Evolutionary conservation across 2,113 vertebrate genomes (phyloP).

Genomic region (Boulengeromyrus knoepffleri): DNA sequence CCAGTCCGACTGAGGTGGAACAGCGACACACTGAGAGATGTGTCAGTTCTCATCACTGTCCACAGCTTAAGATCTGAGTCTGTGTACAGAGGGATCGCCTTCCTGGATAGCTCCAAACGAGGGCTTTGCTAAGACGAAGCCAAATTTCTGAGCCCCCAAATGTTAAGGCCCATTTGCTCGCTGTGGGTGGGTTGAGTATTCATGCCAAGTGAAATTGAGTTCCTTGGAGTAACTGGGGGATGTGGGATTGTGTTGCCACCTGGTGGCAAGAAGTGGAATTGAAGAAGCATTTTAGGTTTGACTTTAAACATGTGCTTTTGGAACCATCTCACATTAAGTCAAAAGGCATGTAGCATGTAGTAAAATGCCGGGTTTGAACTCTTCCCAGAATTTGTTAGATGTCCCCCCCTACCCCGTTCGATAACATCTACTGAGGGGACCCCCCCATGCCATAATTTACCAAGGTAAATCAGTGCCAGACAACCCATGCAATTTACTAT

Average conservation of each 20-base stretch:
- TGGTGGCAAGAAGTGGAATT: conserved; percentile 36
- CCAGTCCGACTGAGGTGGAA: background rate
- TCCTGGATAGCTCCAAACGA: background rate
- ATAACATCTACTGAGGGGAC: background rate
- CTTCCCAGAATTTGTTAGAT: background rate
- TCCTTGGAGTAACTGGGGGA: background rate
- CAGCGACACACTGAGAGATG: background rate
- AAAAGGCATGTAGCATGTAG: background rate
- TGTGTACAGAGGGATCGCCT: background rate
- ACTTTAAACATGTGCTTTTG: background rate
- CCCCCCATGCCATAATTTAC: background rate
- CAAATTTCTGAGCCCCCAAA: background rate
- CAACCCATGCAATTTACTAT: background rate
- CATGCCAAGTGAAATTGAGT: background rate
- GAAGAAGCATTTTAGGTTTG: background rate
- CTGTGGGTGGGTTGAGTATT: background rate
- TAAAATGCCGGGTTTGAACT: background rate
- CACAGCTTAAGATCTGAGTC: background rate
- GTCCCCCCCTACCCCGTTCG: background rate
- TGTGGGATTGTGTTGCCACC: conserved; percentile 43
- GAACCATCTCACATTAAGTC: background rate
- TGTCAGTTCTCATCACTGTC: background rate
- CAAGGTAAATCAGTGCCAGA: background rate
- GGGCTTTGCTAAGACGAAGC: background rate
- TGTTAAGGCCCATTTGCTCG: conserved; percentile 9